Base-by-base conservation (phyloP, 2,888 invertebrate genomes). In the Plutella xylostella region DNA sequence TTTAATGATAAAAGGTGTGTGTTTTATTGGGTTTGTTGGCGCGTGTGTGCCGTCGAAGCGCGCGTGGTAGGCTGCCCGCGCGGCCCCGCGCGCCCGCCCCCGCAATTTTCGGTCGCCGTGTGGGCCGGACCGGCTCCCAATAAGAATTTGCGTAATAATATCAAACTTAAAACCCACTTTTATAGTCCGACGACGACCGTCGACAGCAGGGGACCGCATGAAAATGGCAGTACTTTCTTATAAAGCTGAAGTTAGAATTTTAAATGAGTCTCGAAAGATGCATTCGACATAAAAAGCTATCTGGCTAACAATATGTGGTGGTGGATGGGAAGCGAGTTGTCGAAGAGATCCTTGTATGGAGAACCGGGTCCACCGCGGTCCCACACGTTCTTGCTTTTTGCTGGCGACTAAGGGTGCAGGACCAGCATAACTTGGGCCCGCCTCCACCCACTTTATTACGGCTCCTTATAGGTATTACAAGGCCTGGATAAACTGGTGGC, bases 221-320 rank as follows among this genome's bases (percentile, higher is more conserved):
- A 76, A 79, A 82, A 80, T 82, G 80, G 80, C 79, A 22, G 55
- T 72, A 63, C 72, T 78, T 74, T 76, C 78, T 78, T 77, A n/a
- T n/a, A 78, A 78, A 70, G 80, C 61, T 69, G 73, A 79, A 74
- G 79, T 82, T 83, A 83, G 82, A 82, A 82, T 83, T 83, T 83
- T 78, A 83, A 83, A 83, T 82, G 80, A 80, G 80, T 72, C 78
- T 82, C 82, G 80, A 83, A 83, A 82, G 82, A 83, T 83, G 80
- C 80, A 82, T 80, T 70, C 72, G 72, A 72, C 74, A 78, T 80
- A 82, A 83, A 83, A 83, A 83, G 79, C 79, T 79, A 82, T 82
- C 80, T n/a, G n/a, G 76, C 79, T 78, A 79, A 80, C 82, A 76
- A 80, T 82, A 82, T 80, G 78, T 79, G 80, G 77, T 78, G 79